Base-by-base conservation (phyloP, 2,888 invertebrate species). In the Trissoscelio sp. region DNA sequence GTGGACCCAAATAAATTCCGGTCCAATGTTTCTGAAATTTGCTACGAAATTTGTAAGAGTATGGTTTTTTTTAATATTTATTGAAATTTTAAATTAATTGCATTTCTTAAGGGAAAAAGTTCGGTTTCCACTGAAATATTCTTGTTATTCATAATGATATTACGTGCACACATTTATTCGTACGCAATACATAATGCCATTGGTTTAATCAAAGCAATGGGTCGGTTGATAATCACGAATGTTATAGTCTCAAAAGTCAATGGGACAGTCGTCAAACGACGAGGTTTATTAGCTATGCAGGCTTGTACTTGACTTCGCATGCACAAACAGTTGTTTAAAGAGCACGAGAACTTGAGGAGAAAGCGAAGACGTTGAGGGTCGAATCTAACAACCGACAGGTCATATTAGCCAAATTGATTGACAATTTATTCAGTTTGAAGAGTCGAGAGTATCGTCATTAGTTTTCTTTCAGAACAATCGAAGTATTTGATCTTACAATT, bases 321-420 rank as follows among this genome's bases (percentile, higher is more conserved):
- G 74, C 73, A 74, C 70, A 79, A 74, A 79, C 82, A 79, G 79
- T 82, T 70, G 74, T 60, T 70, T 70, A 82, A 82, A 79, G 82
- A 82, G 60, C 82, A 74, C 66, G 78, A 70, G 74, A 82, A 70
- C 74, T 77, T 60, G 34, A 64, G 28, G 67, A 73, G 81, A 82
- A 82, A 78, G 79, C 78, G 64, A 70, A 78, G 81, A 78, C 69
- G 58, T 46, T 55, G 57, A 67, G 74, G 73, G 51, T 81, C 60
- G 67, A 55, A 53, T 75, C 57, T 77, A 77, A 81, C 77, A 77
- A 81, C 58, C 67, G 60, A 62, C 73, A 34, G 53, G 67, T 73
- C 64, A 74, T 66, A 72, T 72, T 58, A 78, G 44, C 75, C 57
- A 72, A 77, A 81, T 81, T 81, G 77, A 81, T 77, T 81, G 77